Evolutionary conservation across 2,113 vertebrate species (phyloP), one percentile per base, ranked within the genome.

Genomic region (Sigmodon hispidus): DNA sequence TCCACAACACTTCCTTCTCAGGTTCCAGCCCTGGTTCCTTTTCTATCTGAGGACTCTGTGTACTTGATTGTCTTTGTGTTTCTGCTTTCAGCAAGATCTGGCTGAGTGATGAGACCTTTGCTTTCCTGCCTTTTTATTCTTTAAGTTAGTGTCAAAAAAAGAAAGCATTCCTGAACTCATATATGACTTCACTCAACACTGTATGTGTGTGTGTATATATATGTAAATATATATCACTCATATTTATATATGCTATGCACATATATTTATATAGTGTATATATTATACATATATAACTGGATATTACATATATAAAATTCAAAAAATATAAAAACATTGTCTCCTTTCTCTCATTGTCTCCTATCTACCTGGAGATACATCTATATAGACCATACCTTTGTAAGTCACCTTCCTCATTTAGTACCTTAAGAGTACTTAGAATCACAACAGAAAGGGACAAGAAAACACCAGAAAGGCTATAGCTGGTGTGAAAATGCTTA

Each of bases 381-480:
- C 85, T 45, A 89, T 6, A 65, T 11, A 52, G 79, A 73, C 10
- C 21, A 55, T 63, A 70, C 55, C n/a, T 83, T 93, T 90, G 34
- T 1, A 43, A 77, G 36, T 63, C 61, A 26, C 77, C 45, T 61
- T 63, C 1, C 29, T 65, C 13, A 90, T 63, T 88, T 34, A 89
- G 43, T 91, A 87, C 36, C 90, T 92, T 50, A 83, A 90, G 29
- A 90, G 57, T 26, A 79, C 15, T 79, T 85, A 70, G 57, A 95
- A 91, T 91, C 31, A 80, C 3, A 45, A 17, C 21, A 29, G 73
- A 83, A 72, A 73, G 21, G 5, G 8, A 63, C 12, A 83, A 17
- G 61, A 84, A 94, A 93, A 93, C 1, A 84, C 3, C 21, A 80
- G 57, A 40, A 59, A 36, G 21, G 52, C 34, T 76, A 63, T 73